Evolutionary conservation across 2,797 vertebrate genomes (phyloP).

Genomic region (Tapera naevia): DNA sequence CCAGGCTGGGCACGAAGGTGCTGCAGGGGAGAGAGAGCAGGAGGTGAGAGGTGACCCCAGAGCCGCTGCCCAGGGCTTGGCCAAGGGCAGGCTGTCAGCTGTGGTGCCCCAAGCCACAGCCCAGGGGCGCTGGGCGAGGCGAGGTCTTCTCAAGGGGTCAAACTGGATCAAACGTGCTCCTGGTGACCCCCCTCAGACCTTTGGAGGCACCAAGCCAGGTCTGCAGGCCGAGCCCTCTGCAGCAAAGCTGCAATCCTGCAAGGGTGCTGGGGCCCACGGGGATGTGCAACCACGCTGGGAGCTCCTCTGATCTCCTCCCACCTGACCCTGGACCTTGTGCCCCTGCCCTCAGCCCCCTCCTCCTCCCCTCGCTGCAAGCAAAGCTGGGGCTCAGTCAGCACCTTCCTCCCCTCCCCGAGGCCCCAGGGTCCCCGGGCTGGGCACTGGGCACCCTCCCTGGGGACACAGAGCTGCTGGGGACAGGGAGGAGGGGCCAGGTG

Average conservation of each 20-base stretch:
- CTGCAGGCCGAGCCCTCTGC: too few relatives aligned
- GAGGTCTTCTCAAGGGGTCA: neutral
- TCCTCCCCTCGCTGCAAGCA: neutral
- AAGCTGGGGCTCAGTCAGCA: neutral
- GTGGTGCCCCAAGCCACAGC: neutral
- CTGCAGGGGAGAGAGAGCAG: slow-evolving; percentile 6
- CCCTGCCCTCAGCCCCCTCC: neutral
- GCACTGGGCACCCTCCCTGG: neutral
- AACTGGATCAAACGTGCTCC: too few relatives aligned
- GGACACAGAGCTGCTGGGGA: neutral
- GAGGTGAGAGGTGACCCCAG: neutral
- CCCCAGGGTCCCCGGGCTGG: neutral
- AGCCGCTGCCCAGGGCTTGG: too few relatives aligned
- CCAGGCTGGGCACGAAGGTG: slow-evolving; percentile 70
- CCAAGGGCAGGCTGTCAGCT: neutral
- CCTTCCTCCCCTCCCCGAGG: neutral
- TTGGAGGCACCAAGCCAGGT: too few relatives aligned
- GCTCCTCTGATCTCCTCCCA: neutral
- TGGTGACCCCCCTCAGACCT: too few relatives aligned
- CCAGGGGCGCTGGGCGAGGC: neutral
- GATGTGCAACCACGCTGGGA: neutral
- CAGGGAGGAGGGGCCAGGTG: too few relatives aligned
- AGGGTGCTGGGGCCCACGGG: neutral
- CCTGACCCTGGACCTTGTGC: neutral
- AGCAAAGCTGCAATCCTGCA: neutral